Percentiles rank a stretch among this genome's conserved stretches.
Evolutionary conservation across 2,113 vertebrate genomes (phyloP).

Genomic region (Turdus rufiventris): DNA sequence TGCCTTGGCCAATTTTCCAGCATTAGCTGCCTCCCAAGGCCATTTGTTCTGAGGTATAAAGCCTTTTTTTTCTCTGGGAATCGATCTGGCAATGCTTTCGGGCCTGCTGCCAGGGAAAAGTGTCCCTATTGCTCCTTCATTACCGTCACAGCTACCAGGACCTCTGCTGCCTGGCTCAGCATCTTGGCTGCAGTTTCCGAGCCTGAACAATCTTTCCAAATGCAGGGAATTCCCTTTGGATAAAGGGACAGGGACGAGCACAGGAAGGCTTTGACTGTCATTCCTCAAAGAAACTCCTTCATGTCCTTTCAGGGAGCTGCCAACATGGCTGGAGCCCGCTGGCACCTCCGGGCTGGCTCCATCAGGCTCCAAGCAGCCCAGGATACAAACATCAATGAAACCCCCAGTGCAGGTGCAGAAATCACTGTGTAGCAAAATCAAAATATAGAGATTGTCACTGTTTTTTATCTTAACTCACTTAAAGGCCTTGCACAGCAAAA

Average conservation of each 20-base stretch:
- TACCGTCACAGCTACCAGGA: neutral
- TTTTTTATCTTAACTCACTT: neutral
- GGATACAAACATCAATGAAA: neutral
- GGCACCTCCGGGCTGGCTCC: fast-evolving
- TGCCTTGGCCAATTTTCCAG: neutral
- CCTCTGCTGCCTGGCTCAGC: neutral
- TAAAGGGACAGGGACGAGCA: neutral
- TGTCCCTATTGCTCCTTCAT: neutral
- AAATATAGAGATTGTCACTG: neutral
- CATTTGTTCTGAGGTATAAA: neutral
- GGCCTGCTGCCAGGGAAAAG: neutral
- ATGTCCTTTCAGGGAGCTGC: neutral
- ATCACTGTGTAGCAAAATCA: neutral
- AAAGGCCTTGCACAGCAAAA: neutral
- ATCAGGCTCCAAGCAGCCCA: neutral
- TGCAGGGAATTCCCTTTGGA: slow-evolving; percentile 19
- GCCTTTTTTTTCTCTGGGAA: neutral
- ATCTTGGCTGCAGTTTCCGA: neutral
- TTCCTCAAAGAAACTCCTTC: neutral
- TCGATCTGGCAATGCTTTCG: neutral
- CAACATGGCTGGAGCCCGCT: neutral
- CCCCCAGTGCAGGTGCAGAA: neutral
- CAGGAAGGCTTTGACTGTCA: neutral
- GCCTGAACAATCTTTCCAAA: slow-evolving; percentile 21
- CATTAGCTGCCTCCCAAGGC: neutral